Conservation (phyloP, 2,797 vertebrate genomes). For the Limnodromus scolopaceus region DNA sequence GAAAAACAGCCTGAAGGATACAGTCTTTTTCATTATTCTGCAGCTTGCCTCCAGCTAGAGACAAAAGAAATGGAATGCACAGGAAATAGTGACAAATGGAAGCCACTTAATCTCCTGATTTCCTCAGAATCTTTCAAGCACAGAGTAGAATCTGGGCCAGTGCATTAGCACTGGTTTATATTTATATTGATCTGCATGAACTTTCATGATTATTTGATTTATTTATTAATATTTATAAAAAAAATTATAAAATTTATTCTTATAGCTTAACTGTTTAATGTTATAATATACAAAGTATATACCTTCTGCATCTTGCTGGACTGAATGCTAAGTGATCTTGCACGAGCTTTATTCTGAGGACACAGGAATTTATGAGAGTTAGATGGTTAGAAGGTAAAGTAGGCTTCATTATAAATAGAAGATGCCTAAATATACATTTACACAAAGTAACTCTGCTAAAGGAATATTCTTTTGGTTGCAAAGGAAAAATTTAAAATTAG, state of each 20-base stretch:
- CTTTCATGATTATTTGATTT: not conserved
- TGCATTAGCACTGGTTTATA: not conserved
- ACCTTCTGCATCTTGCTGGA: not conserved
- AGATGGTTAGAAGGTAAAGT: not conserved
- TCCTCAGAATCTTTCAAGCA: not conserved
- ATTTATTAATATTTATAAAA: too few relatives aligned
- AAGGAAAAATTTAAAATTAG: not conserved
- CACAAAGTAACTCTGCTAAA: not conserved
- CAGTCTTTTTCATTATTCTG: not conserved
- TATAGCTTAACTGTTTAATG: not conserved
- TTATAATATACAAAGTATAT: not conserved
- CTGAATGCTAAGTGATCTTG: not conserved
- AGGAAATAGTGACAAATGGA: not conserved
- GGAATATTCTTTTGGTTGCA: not conserved
- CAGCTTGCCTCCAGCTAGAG: not conserved
- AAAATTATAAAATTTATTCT: too few relatives aligned
- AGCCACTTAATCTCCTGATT: not conserved
- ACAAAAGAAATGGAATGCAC: not conserved
- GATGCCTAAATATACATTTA: not conserved
- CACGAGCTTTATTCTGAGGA: not conserved
- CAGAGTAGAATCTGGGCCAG: not conserved
- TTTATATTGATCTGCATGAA: not conserved
- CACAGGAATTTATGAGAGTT: not conserved
- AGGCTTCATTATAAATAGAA: not conserved
- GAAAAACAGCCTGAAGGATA: not conserved